A percentile compares a stretch with the other conserved stretches of the same genome.
These are phyloP conservation scores for Corella eumyota DNA, from an alignment of 23 tunicate genomes.

Conservation along the genomic window DNA sequence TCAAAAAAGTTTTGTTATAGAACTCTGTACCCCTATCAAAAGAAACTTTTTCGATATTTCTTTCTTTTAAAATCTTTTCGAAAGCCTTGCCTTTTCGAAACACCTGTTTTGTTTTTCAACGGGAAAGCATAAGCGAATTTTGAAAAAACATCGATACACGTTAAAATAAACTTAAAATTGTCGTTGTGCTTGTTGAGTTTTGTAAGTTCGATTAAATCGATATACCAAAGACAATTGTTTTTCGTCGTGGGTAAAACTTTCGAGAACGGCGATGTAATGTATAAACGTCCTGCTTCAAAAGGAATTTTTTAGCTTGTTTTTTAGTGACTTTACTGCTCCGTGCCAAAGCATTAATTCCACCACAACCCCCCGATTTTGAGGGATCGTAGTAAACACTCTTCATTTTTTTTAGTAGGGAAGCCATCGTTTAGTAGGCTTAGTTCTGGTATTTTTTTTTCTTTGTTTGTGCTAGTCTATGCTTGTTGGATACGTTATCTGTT, in stretches of 20 bases:
- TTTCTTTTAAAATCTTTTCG: neutral
- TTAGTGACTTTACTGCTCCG: neutral
- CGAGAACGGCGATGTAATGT: neutral
- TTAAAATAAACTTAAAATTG: neutral
- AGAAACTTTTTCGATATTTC: neutral
- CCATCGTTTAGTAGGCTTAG: no score
- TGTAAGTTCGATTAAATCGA: neutral
- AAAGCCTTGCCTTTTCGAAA: neutral
- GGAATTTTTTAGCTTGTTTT: neutral
- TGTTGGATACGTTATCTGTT: neutral
- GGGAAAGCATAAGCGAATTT: neutral
- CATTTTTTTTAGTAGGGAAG: no score
- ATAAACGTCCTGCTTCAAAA: neutral
- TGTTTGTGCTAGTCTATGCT: no score
- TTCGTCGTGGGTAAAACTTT: neutral
- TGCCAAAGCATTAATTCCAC: neutral
- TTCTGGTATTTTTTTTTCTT: no score
- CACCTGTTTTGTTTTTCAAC: neutral
- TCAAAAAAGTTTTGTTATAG: neutral
- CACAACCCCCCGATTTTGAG: neutral
- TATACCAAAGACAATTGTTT: neutral
- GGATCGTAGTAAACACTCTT: neutral
- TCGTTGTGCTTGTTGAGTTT: neutral
- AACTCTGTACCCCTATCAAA: neutral
- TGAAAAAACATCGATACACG: neutral